These are phyloP conservation scores for Eueremaeus valkanovi DNA, from an alignment of 2,888 invertebrate genomes.

Conservation along the genomic window DNA sequence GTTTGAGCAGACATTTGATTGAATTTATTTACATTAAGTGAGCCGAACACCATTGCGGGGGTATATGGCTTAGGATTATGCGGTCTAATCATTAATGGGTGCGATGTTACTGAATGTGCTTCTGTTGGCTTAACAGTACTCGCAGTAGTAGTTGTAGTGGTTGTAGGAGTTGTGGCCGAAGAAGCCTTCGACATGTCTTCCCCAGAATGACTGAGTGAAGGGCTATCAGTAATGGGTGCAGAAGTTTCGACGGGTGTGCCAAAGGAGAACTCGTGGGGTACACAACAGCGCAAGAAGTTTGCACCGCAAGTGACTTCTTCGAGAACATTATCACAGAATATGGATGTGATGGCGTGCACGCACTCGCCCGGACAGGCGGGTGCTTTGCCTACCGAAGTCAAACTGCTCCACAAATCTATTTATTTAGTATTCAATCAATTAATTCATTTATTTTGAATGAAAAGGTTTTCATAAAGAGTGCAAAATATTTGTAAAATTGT, in stretches of 20 bases:
- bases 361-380: constrained; percentile 79
- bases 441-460: not conserved
- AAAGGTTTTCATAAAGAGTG: not conserved
- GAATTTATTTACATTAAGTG: not conserved
- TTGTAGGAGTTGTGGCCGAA: not conserved
- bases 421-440: not conserved
- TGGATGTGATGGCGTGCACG: constrained; percentile 75
- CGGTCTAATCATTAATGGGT: not conserved
- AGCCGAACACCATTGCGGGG: constrained; percentile 1
- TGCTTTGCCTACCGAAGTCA: constrained; percentile 76
- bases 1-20: not conserved
- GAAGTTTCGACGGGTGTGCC: constrained; percentile 48
- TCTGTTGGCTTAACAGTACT: constrained; percentile 10
- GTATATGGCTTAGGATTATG: constrained; percentile 13
- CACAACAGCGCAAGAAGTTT: constrained; percentile 48
- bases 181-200: constrained; percentile 20
- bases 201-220: constrained; percentile 52
- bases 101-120: not conserved
- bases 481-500: too few relatives aligned
- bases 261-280: constrained; percentile 44
- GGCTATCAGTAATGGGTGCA: constrained; percentile 42
- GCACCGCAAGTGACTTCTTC: constrained; percentile 48
- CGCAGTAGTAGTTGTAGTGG: constrained; percentile 6
- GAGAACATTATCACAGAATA: constrained; percentile 75
- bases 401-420: constrained; percentile 73